A percentile compares a stretch with the other conserved stretches of the same genome.
These are phyloP conservation scores for Ptychochromis oligacanthus DNA, from an alignment of 2,113 vertebrate species.

Conservation along the genomic window DNA sequence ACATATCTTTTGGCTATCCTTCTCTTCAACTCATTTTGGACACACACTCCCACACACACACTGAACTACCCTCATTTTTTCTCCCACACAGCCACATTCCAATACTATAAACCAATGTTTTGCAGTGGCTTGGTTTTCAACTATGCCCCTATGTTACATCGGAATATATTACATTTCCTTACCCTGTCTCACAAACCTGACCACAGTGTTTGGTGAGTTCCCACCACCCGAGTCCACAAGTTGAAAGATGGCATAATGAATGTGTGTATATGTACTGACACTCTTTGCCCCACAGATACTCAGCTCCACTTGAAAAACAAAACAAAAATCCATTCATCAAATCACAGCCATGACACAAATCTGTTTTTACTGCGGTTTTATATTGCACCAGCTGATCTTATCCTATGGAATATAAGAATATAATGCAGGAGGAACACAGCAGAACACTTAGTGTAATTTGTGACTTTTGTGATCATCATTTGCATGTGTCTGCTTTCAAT, in stretches of 20 bases:
- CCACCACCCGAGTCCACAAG: constrained; percentile 24
- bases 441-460: background rate
- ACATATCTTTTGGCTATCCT: constrained; percentile 54
- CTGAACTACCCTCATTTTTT: constrained; percentile 33
- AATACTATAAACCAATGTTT: constrained; percentile 45
- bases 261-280: constrained; percentile 21
- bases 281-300: constrained; percentile 32
- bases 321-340: constrained; percentile 45
- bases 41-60: constrained; percentile 22
- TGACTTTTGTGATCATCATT: background rate
- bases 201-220: constrained; percentile 44
- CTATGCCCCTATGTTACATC: constrained; percentile 13
- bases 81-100: constrained; percentile 58
- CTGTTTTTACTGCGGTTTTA: constrained; percentile 8
- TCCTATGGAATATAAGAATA: background rate
- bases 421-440: background rate
- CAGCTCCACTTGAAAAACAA: constrained; percentile 27
- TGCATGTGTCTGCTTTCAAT: background rate
- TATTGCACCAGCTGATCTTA: background rate
- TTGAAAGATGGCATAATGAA: constrained; percentile 45
- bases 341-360: background rate
- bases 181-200: constrained; percentile 54
- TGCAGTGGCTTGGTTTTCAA: constrained; percentile 35
- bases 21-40: constrained; percentile 47
- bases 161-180: constrained; percentile 38